Evolutionary conservation across 2,888 invertebrate species (phyloP).

Genomic region (Dugesia japonica): DNA sequence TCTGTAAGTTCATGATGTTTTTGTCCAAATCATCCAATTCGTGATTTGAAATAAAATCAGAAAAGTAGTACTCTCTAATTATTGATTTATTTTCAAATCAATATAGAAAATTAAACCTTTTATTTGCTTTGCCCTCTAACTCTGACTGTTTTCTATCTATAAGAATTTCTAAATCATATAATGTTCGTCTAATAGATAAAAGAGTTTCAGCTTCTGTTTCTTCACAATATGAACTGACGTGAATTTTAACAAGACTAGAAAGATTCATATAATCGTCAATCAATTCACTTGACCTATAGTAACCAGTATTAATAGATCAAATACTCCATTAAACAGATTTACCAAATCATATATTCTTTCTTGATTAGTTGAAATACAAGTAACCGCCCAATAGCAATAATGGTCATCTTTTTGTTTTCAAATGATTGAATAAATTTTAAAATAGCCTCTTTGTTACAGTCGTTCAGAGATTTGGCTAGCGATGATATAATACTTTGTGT

Average conservation of each 20-base stretch:
- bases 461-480: not conserved
- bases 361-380: not conserved
- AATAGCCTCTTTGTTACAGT: not conserved
- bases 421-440: not conserved
- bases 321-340: too few relatives aligned
- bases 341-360: not conserved
- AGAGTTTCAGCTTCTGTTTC: not conserved
- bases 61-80: not conserved
- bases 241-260: not conserved
- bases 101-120: too few relatives aligned
- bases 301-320: not conserved
- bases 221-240: not conserved
- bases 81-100: too few relatives aligned
- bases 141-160: constrained; percentile 4
- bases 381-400: not conserved
- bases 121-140: not conserved
- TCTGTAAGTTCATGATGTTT: not conserved
- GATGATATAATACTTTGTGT: not conserved
- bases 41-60: not conserved
- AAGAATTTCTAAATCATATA: not conserved
- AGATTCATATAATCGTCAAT: not conserved
- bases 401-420: not conserved
- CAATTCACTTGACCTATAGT: not conserved
- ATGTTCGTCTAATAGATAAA: not conserved
- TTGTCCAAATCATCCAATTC: not conserved